These are phyloP conservation scores for Pristionchus exspectatus DNA, from an alignment of 2,888 invertebrate species.

Conservation along the genomic window DNA sequence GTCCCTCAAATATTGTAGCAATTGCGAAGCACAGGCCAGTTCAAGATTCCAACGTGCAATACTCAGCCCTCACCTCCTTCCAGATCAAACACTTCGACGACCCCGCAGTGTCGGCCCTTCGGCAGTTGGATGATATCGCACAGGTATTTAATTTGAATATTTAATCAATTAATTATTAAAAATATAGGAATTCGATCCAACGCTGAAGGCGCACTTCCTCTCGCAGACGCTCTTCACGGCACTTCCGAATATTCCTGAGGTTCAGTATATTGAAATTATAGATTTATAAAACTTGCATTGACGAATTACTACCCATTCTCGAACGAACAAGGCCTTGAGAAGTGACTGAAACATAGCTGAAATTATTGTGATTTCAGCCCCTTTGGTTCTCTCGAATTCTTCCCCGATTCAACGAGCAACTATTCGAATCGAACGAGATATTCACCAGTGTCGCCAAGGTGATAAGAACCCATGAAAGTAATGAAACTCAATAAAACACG, in stretches of 20 bases:
- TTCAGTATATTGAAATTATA: background rate
- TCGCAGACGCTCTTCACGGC: constrained; percentile 83
- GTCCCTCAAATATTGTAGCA: no score
- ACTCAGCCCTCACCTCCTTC: constrained; percentile 47
- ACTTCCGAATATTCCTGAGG: constrained; percentile 74
- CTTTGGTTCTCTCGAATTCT: constrained; percentile 77
- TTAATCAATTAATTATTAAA: background rate
- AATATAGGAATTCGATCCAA: constrained; percentile 87
- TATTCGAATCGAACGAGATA: constrained; percentile 61
- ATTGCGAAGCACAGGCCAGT: no score
- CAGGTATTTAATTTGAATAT: constrained; percentile 76
- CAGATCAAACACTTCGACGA: constrained; percentile 86
- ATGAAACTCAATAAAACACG: no score
- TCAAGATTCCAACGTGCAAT: background rate
- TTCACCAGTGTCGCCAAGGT: constrained; percentile 47
- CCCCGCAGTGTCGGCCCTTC: constrained; percentile 91
- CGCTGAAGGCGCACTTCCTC: constrained; percentile 92
- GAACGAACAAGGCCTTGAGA: background rate
- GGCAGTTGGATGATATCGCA: constrained; percentile 92
- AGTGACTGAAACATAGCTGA: background rate
- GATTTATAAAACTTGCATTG: background rate
- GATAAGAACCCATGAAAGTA: no score
- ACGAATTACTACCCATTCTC: background rate
- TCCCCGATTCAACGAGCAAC: constrained; percentile 74
- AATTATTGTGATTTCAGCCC: constrained; percentile 58